Evolutionary conservation across 2,888 invertebrate species (phyloP).

Genomic region (Colostygia pectinataria): DNA sequence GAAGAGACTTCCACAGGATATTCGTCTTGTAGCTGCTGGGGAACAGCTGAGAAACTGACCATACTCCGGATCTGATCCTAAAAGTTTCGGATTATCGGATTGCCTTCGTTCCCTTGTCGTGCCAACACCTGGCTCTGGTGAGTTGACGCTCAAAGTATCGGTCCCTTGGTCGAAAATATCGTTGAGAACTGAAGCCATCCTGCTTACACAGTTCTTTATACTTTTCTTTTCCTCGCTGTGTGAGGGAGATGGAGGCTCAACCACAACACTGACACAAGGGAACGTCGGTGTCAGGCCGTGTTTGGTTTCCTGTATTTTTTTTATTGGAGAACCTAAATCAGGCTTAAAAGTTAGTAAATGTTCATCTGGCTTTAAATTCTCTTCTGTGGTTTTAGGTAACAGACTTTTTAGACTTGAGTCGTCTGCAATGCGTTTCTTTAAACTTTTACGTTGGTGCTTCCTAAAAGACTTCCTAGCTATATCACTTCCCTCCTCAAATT

Average conservation of each 20-base stretch:
- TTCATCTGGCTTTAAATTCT: slow-evolving; percentile 46
- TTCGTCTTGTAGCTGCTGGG: slow-evolving; percentile 93
- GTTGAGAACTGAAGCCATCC: slow-evolving; percentile 75
- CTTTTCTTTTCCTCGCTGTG: slow-evolving; percentile 83
- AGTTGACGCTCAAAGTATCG: slow-evolving; percentile 69
- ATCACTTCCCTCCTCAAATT: slow-evolving; percentile 92
- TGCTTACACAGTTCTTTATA: slow-evolving; percentile 62
- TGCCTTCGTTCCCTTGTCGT: slow-evolving; percentile 74
- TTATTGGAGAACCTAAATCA: slow-evolving; percentile 31
- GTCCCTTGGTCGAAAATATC: slow-evolving; percentile 72
- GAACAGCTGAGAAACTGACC: slow-evolving; percentile 87
- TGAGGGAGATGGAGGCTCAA: slow-evolving; percentile 89
- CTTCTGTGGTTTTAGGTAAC: slow-evolving; percentile 64
- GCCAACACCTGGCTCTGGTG: slow-evolving; percentile 73
- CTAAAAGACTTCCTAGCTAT: slow-evolving; percentile 91
- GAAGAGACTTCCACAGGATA: slow-evolving; percentile 95
- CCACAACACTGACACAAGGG: slow-evolving; percentile 88
- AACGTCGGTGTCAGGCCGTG: slow-evolving; percentile 51
- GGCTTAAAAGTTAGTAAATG: slow-evolving; percentile 18
- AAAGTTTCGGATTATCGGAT: slow-evolving; percentile 84
- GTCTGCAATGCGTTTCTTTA: slow-evolving; percentile 67
- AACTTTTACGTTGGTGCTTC: slow-evolving; percentile 69
- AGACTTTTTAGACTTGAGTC: slow-evolving; percentile 59
- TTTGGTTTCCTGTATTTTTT: slow-evolving; percentile 19
- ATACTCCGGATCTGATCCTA: slow-evolving; percentile 85